Conservation (phyloP, 2,888 invertebrate species). For the Lithophane semibrunnea region DNA sequence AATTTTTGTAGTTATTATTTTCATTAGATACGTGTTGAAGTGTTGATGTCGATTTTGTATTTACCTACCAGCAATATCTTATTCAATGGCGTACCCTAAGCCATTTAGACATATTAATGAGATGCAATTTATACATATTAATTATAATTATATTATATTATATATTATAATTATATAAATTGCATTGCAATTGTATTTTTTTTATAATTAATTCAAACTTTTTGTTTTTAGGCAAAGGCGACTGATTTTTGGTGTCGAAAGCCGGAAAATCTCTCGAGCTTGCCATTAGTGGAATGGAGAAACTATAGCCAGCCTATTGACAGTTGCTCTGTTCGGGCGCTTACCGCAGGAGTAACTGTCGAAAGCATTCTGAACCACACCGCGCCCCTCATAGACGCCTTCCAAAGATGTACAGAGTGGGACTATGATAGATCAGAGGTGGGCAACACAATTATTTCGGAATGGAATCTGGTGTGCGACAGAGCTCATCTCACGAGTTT, state of each 20-base stretch:
- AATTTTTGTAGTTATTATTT: background rate
- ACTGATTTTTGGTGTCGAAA: constrained; percentile 93
- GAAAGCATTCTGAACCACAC: constrained; percentile 83
- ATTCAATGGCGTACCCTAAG: background rate
- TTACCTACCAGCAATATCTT: background rate
- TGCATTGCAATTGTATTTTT: too few species aligned
- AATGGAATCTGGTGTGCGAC: constrained; percentile 95
- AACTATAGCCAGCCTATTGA: constrained; percentile 92
- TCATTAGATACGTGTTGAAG: background rate
- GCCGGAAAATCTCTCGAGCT: constrained; percentile 89
- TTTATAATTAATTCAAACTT: background rate
- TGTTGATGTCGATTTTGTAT: background rate
- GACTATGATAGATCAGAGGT: constrained; percentile 90
- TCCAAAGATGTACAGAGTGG: constrained; percentile 91
- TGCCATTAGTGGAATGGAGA: constrained; percentile 91
- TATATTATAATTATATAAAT: background rate
- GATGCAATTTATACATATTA: background rate
- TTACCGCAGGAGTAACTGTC: constrained; percentile 80
- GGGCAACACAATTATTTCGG: constrained; percentile 93
- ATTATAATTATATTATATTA: too few species aligned
- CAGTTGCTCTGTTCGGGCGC: constrained; percentile 90
- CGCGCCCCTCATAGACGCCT: constrained; percentile 81
- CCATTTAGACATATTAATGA: background rate
- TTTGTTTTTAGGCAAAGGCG: constrained; percentile 89
- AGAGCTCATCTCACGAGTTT: constrained; percentile 92